phyloP scores from a whole-genome alignment of 2,888 invertebrate genomes.

The Scaptomyza parva region DNA sequence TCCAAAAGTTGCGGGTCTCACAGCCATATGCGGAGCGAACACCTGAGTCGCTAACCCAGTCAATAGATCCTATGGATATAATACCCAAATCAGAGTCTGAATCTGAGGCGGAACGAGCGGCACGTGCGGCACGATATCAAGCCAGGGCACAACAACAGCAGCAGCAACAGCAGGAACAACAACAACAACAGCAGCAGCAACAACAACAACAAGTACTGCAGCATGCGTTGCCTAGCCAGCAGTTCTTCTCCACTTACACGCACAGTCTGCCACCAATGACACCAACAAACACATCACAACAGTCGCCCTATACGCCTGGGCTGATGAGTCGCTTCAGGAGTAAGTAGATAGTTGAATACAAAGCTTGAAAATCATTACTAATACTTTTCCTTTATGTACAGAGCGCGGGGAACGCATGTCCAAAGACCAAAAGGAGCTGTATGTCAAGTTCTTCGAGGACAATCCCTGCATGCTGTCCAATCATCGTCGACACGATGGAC shows the following conservation, averaged over 20 bases:
- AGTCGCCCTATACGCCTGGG: constrained; percentile 75
- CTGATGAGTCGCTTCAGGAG: constrained; percentile 80
- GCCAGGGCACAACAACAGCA: constrained; percentile 62
- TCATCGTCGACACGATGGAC: constrained; percentile 79
- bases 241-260: constrained; percentile 66
- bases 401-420: constrained; percentile 83
- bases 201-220: constrained; percentile 58
- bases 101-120: constrained; percentile 66
- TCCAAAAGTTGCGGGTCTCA: constrained; percentile 59
- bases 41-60: constrained; percentile 78
- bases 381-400: constrained; percentile 23
- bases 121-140: constrained; percentile 60
- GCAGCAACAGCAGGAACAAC: constrained; percentile 60
- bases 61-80: constrained; percentile 82
- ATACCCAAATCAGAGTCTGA: constrained; percentile 80
- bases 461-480: constrained; percentile 82
- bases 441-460: constrained; percentile 82
- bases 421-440: constrained; percentile 82
- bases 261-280: constrained; percentile 65
- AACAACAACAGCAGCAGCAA: constrained; percentile 56
- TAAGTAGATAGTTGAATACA: constrained; percentile 39
- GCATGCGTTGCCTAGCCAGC: constrained; percentile 62
- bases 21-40: constrained; percentile 67
- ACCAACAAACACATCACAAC: constrained; percentile 67
- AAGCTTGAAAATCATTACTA: not conserved